Percentiles rank a stretch among this genome's conserved stretches.
Evolutionary conservation across 2,888 invertebrate genomes (phyloP).

Genomic region (Prosapia bicincta): DNA sequence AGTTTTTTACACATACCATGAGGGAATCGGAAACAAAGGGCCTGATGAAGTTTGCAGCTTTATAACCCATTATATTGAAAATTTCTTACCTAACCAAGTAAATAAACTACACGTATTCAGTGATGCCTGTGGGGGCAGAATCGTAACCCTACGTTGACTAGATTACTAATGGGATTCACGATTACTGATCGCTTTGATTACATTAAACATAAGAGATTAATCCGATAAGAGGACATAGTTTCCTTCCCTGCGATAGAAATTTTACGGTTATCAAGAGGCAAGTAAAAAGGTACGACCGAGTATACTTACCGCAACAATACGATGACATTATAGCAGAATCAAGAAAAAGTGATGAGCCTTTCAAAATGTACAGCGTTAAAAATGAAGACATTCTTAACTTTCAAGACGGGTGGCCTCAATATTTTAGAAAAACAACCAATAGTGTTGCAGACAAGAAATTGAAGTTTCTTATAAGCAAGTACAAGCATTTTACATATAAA

Average conservation of each 20-base stretch:
- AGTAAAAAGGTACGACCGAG: slow-evolving; percentile 24
- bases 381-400: too few species aligned
- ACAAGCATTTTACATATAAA: too few species aligned
- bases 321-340: background rate
- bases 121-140: slow-evolving; percentile 41
- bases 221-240: slow-evolving; percentile 34
- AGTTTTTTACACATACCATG: slow-evolving; percentile 37
- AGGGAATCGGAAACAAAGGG: slow-evolving; percentile 35
- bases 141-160: slow-evolving; percentile 32
- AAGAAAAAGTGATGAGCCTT: too few species aligned
- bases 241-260: slow-evolving; percentile 32
- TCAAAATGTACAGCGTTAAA: too few species aligned
- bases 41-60: slow-evolving; percentile 32
- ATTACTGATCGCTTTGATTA: slow-evolving; percentile 28
- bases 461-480: too few species aligned
- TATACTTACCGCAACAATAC: slow-evolving; percentile 24
- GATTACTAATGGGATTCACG: slow-evolving; percentile 25
- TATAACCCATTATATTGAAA: slow-evolving; percentile 18
- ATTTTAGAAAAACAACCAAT: too few species aligned
- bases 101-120: slow-evolving; percentile 36
- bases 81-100: background rate
- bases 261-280: slow-evolving; percentile 30
- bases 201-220: slow-evolving; percentile 31
- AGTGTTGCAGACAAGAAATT: too few species aligned
- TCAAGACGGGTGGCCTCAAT: too few species aligned